A percentile compares a stretch with the other conserved stretches of the same genome.
phyloP scores from a whole-genome alignment of 2,888 invertebrate genomes.

The Temnothorax rugatulus region DNA sequence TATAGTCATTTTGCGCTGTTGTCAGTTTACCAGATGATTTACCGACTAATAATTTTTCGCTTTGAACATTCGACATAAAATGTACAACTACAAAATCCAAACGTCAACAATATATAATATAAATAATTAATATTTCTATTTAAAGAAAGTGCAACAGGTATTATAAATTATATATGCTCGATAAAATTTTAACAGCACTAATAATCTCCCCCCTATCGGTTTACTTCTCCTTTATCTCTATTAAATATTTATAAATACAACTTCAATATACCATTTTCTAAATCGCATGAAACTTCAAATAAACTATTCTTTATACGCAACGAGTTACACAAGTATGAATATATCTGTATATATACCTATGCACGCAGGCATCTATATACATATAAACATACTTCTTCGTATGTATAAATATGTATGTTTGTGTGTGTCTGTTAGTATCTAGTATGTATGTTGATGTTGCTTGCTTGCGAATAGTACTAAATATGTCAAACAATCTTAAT shows the following conservation, averaged over 20 bases:
- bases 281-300: conserved; percentile 43
- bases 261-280: conserved; percentile 49
- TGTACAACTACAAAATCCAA: conserved; percentile 27
- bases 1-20: conserved; percentile 18
- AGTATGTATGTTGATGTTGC: not conserved
- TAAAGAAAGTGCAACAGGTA: conserved; percentile 34
- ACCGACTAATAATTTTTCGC: conserved; percentile 22
- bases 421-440: not conserved
- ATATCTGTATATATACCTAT: conserved; percentile 39
- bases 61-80: conserved; percentile 21
- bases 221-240: conserved; percentile 37
- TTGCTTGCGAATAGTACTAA: conserved; percentile 32
- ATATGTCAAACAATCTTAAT: conserved; percentile 37
- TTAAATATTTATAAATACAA: conserved; percentile 56
- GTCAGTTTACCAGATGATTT: conserved; percentile 11
- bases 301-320: conserved; percentile 48
- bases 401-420: conserved; percentile 32
- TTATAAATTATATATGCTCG: conserved; percentile 32
- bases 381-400: conserved; percentile 31
- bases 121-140: conserved; percentile 10
- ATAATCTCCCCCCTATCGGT: conserved; percentile 15
- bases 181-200: conserved; percentile 37
- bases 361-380: conserved; percentile 21
- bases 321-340: conserved; percentile 43
- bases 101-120: conserved; percentile 15